Evolutionary conservation across 2,888 invertebrate genomes (phyloP), one percentile per base, ranked within the genome.

Genomic region (Pyrocoelia pectoralis): DNA sequence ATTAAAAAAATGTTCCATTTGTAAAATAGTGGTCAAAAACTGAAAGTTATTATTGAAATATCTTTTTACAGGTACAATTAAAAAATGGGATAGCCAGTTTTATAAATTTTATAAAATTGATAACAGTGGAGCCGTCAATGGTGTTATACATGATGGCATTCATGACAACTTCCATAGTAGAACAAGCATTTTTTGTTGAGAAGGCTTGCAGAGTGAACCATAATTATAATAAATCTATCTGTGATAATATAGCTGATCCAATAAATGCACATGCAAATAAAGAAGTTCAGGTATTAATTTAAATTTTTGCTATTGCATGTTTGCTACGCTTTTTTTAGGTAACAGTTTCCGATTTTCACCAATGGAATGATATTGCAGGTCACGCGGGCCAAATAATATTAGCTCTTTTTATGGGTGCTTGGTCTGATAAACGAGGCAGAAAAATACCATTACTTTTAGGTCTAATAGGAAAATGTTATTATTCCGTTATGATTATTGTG

Each of bases 121-220:
- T 92, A 56, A 89, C 94, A 0, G 93, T 95, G 15, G 95, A 96
- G 76, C 95, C 95, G 0, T 87, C 92, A 0, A 88, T 95, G 88
- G 91, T 94, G 77, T 82, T 95, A 1, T 95, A 94, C 76, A 94
- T 95, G 93, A 87, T 94, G 84, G 92, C 94, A 0, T 92, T 88
- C 73, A 92, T 93, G 91, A 84, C 88, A 53, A 94, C 93, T 1
- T 88, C 87, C 61, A 92, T 94, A 0, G 86, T 91, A 28, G 93
- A 94, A 74, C 92, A 93, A 76, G 87, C 90, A 19, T 91, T 93
- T 74, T 93, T 91, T 75, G 84, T 92, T 1, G 85, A 91, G 74
- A 90, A 91, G 81, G 88, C 93, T 0, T 94, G 94, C 71, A 83
- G 85, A 0, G 89, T 92, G 0, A 90, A 94, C 77, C 89, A 91